phyloP scores from a whole-genome alignment of 2,888 invertebrate genomes.

The Homarus gammarus region DNA sequence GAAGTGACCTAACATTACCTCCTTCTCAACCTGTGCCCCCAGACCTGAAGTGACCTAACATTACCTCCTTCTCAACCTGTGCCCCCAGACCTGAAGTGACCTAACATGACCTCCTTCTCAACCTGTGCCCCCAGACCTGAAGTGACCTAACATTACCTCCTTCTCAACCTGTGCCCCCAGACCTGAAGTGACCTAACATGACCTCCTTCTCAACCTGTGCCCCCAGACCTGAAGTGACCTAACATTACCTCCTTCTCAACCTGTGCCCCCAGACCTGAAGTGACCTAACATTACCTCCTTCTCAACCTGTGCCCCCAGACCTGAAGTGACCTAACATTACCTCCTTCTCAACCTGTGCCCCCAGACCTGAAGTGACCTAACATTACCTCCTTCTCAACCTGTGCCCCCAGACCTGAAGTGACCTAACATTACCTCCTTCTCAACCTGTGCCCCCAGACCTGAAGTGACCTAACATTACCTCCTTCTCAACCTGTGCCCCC shows the following conservation, averaged over 20 bases:
- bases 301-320: not conserved
- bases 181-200: not conserved
- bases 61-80: too few species aligned
- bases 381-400: not conserved
- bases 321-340: not conserved
- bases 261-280: not conserved
- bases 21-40: too few species aligned
- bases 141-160: not conserved
- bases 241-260: not conserved
- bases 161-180: too few species aligned
- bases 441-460: too few species aligned
- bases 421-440: too few species aligned
- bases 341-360: too few species aligned
- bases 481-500: too few species aligned
- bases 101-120: not conserved
- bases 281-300: not conserved
- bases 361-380: not conserved
- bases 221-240: not conserved
- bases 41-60: not conserved
- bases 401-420: too few species aligned
- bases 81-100: not conserved
- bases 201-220: not conserved
- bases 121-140: not conserved
- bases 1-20: not conserved
- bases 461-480: too few species aligned